Evolutionary conservation across 2,797 vertebrate genomes (phyloP).

Genomic region (Sebastes aleutianus): DNA sequence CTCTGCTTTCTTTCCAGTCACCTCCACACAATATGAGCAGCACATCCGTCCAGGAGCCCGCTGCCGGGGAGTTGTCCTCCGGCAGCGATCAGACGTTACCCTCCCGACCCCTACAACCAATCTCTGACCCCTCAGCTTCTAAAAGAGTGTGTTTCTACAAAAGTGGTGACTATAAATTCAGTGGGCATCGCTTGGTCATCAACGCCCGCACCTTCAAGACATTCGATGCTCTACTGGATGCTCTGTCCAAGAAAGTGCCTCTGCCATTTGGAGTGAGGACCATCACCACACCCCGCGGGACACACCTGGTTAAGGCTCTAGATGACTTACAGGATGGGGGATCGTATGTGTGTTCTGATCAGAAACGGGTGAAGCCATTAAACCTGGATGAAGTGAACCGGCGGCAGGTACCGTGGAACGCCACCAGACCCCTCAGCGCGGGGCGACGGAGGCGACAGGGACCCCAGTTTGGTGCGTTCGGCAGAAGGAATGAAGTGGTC

Average conservation of each 20-base stretch:
- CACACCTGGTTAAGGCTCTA: constrained; percentile 83
- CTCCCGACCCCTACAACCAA: constrained; percentile 65
- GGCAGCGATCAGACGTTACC: constrained; percentile 78
- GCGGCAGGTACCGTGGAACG: constrained; percentile 90
- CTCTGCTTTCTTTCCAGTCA: constrained; percentile 30
- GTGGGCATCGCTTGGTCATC: constrained; percentile 90
- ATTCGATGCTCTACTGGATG: constrained; percentile 92
- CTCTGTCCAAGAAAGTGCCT: constrained; percentile 92
- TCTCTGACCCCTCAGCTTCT: constrained; percentile 81
- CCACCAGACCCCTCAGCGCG: constrained; percentile 72
- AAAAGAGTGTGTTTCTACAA: constrained; percentile 96
- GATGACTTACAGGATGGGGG: constrained; percentile 93
- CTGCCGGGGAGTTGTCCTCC: constrained; percentile 72
- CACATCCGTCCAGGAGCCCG: constrained; percentile 78
- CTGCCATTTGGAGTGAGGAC: constrained; percentile 95
- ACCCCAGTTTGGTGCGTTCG: constrained; percentile 30
- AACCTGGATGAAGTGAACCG: constrained; percentile 86
- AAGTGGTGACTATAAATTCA: constrained; percentile 93
- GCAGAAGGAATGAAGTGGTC: constrained; percentile 50
- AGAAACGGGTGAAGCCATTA: constrained; percentile 89
- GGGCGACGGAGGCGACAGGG: constrained; percentile 52
- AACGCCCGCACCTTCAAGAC: constrained; percentile 93
- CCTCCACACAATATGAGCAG: constrained; percentile 82
- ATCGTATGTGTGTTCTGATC: constrained; percentile 94
- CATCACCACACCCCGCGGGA: constrained; percentile 92